Conservation (phyloP, 2,888 invertebrate species). For the Craniophora ligustri region DNA sequence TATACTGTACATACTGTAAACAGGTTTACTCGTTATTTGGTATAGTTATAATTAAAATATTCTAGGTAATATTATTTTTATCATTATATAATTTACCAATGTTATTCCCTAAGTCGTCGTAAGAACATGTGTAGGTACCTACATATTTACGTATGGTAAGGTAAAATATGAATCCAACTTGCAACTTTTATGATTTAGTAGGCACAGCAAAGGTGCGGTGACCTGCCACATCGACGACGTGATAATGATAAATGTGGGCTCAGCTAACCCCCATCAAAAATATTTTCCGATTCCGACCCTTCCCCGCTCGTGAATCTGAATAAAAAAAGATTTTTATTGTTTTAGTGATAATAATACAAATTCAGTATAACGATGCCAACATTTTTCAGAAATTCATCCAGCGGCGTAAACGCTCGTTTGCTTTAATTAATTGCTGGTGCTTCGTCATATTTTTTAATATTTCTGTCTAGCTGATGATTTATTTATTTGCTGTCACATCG, state of each 20-base stretch:
- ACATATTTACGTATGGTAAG: conserved; percentile 21
- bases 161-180: conserved; percentile 59
- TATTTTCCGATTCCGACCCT: conserved; percentile 73
- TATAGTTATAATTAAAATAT: no score
- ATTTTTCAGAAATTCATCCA: conserved; percentile 63
- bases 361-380: conserved; percentile 56
- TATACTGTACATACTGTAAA: no score
- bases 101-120: conserved; percentile 16
- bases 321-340: conserved; percentile 76
- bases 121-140: no score
- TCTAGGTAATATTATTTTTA: no score
- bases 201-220: conserved; percentile 72
- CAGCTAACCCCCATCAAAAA: conserved; percentile 75
- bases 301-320: conserved; percentile 60
- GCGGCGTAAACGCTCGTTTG: conserved; percentile 57
- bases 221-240: conserved; percentile 74
- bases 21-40: no score
- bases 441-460: conserved; percentile 73
- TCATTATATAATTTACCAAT: conserved; percentile 44
- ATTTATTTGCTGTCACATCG: conserved; percentile 60
- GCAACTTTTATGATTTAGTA: conserved; percentile 70
- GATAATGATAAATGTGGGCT: conserved; percentile 84
- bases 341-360: conserved; percentile 63
- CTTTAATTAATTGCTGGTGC: conserved; percentile 72
- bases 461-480: conserved; percentile 66